Percentiles rank a stretch among this genome's conserved stretches.
Conservation (phyloP, 2,888 invertebrate genomes). For the Synanthedon vespiformis region DNA sequence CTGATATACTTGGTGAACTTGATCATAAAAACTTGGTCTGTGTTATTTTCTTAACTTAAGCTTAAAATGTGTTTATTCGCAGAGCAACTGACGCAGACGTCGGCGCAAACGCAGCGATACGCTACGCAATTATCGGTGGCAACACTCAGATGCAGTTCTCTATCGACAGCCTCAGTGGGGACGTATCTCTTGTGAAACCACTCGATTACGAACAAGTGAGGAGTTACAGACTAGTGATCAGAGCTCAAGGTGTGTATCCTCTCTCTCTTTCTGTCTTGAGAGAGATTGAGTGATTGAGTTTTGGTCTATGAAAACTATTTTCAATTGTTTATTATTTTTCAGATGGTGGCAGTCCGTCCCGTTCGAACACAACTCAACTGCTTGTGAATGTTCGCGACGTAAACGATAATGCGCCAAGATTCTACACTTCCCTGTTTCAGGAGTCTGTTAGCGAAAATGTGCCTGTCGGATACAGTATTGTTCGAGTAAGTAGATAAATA, state of each 20-base stretch:
- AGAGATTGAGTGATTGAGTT: background rate
- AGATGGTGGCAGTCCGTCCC: conserved; percentile 94
- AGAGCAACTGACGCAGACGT: conserved; percentile 93
- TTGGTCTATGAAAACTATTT: background rate
- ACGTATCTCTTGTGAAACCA: conserved; percentile 87
- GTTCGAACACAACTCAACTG: conserved; percentile 95
- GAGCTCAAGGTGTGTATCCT: conserved; percentile 79
- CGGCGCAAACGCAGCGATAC: conserved; percentile 91
- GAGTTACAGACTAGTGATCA: conserved; percentile 88
- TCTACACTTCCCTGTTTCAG: conserved; percentile 92
- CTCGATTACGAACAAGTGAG: conserved; percentile 90
- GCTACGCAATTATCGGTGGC: conserved; percentile 95
- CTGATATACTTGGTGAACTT: background rate
- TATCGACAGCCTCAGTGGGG: conserved; percentile 93
- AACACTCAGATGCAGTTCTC: conserved; percentile 94
- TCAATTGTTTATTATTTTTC: conserved; percentile 9
- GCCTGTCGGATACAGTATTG: conserved; percentile 87
- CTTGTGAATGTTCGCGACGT: conserved; percentile 92
- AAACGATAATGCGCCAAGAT: conserved; percentile 94
- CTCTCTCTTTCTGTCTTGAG: too few species aligned
- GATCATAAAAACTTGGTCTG: background rate
- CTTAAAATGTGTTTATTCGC: conserved; percentile 5
- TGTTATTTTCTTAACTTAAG: conserved; percentile 8
- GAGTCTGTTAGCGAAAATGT: conserved; percentile 95
- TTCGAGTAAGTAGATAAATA: conserved; percentile 66